Conservation (phyloP, 2,113 vertebrate species). For the Chloroceryle aenea region DNA sequence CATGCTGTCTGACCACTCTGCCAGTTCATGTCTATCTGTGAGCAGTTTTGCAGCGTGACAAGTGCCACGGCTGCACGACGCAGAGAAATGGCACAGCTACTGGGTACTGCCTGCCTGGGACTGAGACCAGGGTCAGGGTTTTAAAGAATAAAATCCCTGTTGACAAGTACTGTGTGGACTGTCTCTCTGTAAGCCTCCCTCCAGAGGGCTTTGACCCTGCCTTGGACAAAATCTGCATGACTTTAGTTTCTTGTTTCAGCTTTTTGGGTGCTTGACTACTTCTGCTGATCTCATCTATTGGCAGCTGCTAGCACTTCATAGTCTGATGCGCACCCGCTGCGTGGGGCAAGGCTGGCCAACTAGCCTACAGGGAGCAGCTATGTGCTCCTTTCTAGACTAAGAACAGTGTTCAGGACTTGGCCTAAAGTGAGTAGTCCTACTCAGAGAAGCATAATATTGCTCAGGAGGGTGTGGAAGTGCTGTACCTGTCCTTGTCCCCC, state of each 20-base stretch:
- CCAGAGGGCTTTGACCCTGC: neutral
- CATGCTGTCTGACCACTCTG: neutral
- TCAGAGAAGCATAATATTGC: neutral
- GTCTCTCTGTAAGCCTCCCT: neutral
- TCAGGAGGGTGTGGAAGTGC: accelerated
- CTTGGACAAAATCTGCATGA: neutral
- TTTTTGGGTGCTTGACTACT: neutral
- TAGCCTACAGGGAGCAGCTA: accelerated
- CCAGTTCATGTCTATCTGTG: neutral
- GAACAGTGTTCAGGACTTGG: neutral
- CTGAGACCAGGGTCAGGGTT: neutral
- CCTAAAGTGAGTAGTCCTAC: neutral
- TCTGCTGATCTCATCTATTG: neutral
- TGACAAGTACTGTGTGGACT: neutral
- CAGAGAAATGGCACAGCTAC: neutral
- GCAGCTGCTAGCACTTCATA: neutral
- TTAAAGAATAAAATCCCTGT: neutral
- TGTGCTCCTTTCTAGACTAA: neutral
- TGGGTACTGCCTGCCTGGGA: accelerated
- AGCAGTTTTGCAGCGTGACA: neutral
- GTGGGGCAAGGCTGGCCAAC: neutral
- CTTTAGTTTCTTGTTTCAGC: neutral
- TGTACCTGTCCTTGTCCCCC: neutral
- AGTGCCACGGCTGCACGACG: neutral
- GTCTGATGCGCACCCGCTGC: accelerated